A percentile compares a stretch with the other conserved stretches of the same genome.
These are phyloP conservation scores for Kuschelorhynchus macadamiae DNA, from an alignment of 2,888 invertebrate species.

Conservation along the genomic window DNA sequence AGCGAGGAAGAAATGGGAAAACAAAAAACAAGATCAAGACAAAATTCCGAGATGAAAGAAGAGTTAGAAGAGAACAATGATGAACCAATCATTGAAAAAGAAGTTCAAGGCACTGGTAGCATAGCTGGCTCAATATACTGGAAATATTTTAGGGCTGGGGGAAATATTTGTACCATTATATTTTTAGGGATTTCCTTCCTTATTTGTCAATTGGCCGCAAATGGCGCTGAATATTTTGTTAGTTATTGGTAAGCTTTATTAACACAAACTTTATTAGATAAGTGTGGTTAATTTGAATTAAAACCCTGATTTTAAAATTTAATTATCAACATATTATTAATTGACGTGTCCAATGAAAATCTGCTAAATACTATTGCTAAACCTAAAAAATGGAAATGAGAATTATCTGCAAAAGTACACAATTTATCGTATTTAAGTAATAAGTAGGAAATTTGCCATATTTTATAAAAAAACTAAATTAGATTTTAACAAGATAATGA, in stretches of 20 bases:
- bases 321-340: too few species aligned
- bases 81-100: conserved; percentile 60
- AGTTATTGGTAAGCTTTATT: conserved; percentile 80
- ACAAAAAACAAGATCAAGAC: conserved; percentile 61
- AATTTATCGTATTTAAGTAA: too few species aligned
- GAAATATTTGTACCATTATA: conserved; percentile 68
- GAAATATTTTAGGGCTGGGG: conserved; percentile 72
- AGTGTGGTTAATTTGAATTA: too few species aligned
- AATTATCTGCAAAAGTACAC: too few species aligned
- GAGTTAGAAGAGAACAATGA: conserved; percentile 58
- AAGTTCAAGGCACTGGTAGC: conserved; percentile 60
- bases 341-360: too few species aligned
- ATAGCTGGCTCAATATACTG: conserved; percentile 65
- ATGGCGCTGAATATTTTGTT: conserved; percentile 79
- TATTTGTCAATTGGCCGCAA: conserved; percentile 74
- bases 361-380: too few species aligned
- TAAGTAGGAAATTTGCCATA: too few species aligned
- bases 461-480: too few species aligned
- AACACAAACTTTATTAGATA: too few species aligned
- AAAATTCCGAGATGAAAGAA: conserved; percentile 60
- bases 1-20: conserved; percentile 61
- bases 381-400: too few species aligned
- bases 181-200: conserved; percentile 70
- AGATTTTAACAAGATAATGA: too few species aligned
- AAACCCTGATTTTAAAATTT: too few species aligned